Evolutionary conservation across 1,140 invertebrate species (phyloP).

Genomic region (Cotesia glomerata): DNA sequence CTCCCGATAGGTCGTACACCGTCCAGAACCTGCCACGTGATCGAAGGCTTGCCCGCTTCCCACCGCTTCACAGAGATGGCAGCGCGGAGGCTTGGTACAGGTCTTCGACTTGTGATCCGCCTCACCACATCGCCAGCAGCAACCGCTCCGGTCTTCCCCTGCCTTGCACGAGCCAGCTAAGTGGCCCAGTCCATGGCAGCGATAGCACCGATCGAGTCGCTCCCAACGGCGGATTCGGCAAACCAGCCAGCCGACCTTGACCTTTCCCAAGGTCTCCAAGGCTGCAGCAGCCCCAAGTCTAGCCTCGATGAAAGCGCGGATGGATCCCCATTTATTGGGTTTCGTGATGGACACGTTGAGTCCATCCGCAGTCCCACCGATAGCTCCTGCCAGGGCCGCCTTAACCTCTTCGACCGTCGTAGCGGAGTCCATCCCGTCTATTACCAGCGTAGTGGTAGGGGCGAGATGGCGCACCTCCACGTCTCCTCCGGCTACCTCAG

Average conservation of each 20-base stretch:
- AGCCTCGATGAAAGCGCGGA: neutral
- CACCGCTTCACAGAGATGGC: neutral
- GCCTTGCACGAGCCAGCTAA: neutral
- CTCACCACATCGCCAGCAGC: neutral
- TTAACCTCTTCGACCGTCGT: too few relatives aligned
- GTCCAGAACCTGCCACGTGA: neutral
- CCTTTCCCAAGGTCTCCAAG: neutral
- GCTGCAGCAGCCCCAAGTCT: neutral
- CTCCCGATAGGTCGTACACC: neutral
- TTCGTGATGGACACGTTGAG: neutral
- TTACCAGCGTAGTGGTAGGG: too few relatives aligned
- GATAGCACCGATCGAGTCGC: neutral
- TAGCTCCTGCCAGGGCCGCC: too few relatives aligned
- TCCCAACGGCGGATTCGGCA: neutral
- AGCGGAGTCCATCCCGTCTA: too few relatives aligned
- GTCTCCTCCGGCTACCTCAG: too few relatives aligned
- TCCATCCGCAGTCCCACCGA: neutral
- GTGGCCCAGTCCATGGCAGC: neutral
- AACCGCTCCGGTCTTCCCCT: neutral
- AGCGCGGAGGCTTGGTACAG: neutral
- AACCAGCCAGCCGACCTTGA: neutral
- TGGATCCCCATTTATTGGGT: too few relatives aligned
- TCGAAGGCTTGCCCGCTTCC: neutral
- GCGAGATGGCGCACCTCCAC: too few relatives aligned
- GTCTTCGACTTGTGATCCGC: neutral